Evolutionary conservation across 2,797 vertebrate species (phyloP).

Genomic region (Champsocephalus gunnari): DNA sequence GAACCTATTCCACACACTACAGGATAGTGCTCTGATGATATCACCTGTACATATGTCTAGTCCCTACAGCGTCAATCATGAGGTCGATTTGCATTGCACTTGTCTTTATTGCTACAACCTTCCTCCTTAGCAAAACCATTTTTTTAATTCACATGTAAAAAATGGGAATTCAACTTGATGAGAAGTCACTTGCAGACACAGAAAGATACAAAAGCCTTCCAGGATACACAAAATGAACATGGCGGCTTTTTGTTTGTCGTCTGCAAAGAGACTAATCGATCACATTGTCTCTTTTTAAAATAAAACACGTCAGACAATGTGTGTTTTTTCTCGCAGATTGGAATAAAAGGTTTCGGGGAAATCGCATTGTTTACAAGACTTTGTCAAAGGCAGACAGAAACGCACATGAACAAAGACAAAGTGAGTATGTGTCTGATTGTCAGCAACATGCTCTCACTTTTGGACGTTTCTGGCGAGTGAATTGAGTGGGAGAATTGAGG

Average conservation of each 20-base stretch:
- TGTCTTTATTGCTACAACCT: no score
- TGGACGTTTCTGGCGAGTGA: conserved; percentile 43
- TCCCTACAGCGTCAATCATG: no score
- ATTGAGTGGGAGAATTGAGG: conserved; percentile 37
- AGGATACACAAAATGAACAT: conserved; percentile 67
- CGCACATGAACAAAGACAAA: conserved; percentile 19
- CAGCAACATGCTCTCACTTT: conserved; percentile 64
- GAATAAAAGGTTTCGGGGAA: conserved; percentile 30
- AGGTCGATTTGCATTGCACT: no score
- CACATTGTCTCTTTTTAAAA: conserved; percentile 59
- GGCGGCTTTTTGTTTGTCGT: conserved; percentile 52
- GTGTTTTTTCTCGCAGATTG: conserved; percentile 28
- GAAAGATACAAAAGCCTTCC: conserved; percentile 26
- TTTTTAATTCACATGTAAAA: no score
- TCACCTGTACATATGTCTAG: no score
- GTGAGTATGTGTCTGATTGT: conserved; percentile 50
- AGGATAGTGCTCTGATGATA: no score
- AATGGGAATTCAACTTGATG: no score
- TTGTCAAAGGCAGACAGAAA: conserved; percentile 44
- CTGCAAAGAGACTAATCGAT: conserved; percentile 75
- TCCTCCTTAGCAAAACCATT: no score
- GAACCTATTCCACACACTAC: no score
- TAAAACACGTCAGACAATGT: conserved; percentile 52
- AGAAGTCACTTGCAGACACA: no score
- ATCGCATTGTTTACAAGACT: conserved; percentile 27